phyloP scores from a whole-genome alignment of 2,797 vertebrate genomes.

The Brotula barbata region DNA sequence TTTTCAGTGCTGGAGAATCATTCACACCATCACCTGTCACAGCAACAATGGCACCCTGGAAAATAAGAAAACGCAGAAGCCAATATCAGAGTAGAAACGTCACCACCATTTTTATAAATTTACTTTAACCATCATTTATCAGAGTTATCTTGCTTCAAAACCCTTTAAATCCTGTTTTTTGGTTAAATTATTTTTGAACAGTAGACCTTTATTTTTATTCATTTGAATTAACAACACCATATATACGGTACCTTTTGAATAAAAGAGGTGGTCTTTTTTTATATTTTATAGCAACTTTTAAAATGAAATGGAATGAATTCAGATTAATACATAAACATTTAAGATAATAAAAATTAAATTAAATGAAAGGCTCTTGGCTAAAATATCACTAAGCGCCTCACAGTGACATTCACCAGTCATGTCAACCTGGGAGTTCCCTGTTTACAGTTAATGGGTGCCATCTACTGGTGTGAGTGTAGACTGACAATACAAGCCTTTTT shows the following conservation, averaged over 20 bases:
- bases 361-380: background rate
- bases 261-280: too few relatives aligned
- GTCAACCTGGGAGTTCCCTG: background rate
- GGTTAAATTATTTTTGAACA: background rate
- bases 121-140: background rate
- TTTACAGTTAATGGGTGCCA: conserved; percentile 44
- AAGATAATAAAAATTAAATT: background rate
- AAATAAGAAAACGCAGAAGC: background rate
- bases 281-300: too few relatives aligned
- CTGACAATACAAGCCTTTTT: background rate
- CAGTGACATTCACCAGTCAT: background rate
- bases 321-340: too few relatives aligned
- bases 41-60: conserved; percentile 95
- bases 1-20: conserved; percentile 96
- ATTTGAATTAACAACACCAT: background rate
- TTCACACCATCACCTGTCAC: conserved; percentile 98
- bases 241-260: too few relatives aligned
- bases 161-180: too few relatives aligned
- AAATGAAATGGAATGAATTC: too few relatives aligned
- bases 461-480: conserved; percentile 51
- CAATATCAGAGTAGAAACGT: too few relatives aligned
- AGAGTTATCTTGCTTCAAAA: background rate
- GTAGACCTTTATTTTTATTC: background rate
- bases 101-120: background rate
- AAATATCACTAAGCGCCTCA: background rate